phyloP scores from a whole-genome alignment of 2,113 vertebrate species.

The Cyanoramphus novaezelandiae region DNA sequence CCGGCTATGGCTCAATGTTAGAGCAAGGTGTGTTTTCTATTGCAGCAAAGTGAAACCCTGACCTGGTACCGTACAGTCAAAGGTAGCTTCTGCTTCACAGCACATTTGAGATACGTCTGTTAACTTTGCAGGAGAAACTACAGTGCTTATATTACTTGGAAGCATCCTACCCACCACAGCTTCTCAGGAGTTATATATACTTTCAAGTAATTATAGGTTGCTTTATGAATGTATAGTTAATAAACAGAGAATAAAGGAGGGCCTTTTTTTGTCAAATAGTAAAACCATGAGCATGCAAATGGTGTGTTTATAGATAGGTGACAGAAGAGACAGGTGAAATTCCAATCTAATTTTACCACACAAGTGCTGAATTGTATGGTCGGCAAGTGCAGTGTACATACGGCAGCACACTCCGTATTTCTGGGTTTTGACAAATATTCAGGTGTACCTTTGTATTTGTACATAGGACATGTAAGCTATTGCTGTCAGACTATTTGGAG shows the following conservation, averaged over 20 bases:
- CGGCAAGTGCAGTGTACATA: rapidly evolving
- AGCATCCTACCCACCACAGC: neutral
- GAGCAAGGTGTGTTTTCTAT: neutral
- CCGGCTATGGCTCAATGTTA: neutral
- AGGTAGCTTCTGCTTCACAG: neutral
- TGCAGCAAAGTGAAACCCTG: neutral
- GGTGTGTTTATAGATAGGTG: neutral
- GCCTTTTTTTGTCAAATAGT: neutral
- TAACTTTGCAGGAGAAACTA: neutral
- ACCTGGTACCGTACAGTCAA: rapidly evolving
- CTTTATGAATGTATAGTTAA: neutral
- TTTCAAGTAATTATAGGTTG: neutral
- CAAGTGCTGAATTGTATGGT: neutral
- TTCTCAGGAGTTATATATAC: neutral
- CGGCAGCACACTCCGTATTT: neutral
- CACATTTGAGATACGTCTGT: neutral
- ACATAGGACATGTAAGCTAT: neutral
- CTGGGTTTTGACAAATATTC: neutral
- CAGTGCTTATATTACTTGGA: neutral
- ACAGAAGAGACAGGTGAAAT: neutral
- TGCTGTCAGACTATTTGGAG: neutral
- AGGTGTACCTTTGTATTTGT: neutral
- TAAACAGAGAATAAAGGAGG: neutral
- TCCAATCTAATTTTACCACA: neutral
- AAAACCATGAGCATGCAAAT: neutral